Conservation (phyloP, 2,113 vertebrate genomes). For the Rhinichthys klamathensis region DNA sequence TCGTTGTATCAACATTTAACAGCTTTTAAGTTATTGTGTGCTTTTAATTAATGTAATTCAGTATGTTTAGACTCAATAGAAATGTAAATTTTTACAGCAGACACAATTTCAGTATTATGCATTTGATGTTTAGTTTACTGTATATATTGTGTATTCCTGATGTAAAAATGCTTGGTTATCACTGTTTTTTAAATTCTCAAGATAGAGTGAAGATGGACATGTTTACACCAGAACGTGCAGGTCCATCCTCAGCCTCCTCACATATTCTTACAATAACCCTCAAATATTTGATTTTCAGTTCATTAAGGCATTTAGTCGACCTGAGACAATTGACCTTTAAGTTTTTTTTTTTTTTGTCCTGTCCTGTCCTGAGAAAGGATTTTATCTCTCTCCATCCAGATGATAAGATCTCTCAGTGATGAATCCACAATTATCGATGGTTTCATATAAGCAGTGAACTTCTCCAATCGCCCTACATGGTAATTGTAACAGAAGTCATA, state of each 20-base stretch:
- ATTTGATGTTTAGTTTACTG: background rate
- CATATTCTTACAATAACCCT: constrained; percentile 57
- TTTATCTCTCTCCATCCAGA: constrained; percentile 57
- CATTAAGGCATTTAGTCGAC: constrained; percentile 62
- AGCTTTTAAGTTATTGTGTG: background rate
- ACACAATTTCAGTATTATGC: background rate
- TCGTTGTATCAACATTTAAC: background rate
- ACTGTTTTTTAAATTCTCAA: background rate
- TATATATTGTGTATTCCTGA: background rate
- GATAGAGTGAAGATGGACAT: background rate
- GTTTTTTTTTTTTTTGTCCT: constrained; percentile 42
- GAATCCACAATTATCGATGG: constrained; percentile 80
- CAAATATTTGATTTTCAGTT: constrained; percentile 58
- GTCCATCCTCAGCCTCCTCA: background rate
- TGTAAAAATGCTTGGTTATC: background rate
- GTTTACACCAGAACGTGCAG: background rate
- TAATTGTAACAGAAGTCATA: constrained; percentile 95
- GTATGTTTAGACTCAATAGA: background rate
- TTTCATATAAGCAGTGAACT: constrained; percentile 81
- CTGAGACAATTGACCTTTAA: constrained; percentile 69
- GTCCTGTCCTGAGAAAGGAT: constrained; percentile 59
- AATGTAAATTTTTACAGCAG: too few relatives aligned
- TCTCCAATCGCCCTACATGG: constrained; percentile 75
- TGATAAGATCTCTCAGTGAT: constrained; percentile 64
- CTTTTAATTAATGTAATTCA: background rate